phyloP scores from a whole-genome alignment of 2,888 invertebrate species.

The Nomada ferruginata region DNA sequence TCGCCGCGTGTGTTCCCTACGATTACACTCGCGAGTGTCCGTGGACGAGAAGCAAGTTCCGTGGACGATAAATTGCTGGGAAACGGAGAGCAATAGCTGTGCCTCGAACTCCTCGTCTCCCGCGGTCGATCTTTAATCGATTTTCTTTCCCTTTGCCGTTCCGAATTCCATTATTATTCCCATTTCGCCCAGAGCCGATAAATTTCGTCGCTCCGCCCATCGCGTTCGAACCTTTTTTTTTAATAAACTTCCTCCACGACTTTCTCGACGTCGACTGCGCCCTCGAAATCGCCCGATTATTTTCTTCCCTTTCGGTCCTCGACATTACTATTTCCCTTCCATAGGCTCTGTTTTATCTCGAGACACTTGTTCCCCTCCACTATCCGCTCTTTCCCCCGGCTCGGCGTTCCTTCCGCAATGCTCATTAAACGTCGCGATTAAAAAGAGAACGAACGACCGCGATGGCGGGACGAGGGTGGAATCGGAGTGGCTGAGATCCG shows the following conservation, averaged over 20 bases:
- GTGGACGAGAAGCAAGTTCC: slow-evolving; percentile 10
- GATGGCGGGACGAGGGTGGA: neutral
- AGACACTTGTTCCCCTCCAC: neutral
- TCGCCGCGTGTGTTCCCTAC: too few species aligned
- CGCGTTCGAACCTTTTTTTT: slow-evolving; percentile 5
- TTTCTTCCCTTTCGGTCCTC: neutral
- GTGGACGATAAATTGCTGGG: slow-evolving; percentile 35
- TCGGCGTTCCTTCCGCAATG: neutral
- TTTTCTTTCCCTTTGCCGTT: slow-evolving; percentile 2
- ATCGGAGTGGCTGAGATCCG: neutral
- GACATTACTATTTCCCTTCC: neutral
- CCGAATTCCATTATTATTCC: slow-evolving; percentile 14
- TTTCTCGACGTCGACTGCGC: neutral
- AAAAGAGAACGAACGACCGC: slow-evolving; percentile 3
- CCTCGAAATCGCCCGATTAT: neutral
- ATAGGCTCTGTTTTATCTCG: too few species aligned
- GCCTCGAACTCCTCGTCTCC: neutral
- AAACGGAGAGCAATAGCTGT: slow-evolving; percentile 5
- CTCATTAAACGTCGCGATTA: slow-evolving; percentile 38
- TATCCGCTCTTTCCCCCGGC: neutral
- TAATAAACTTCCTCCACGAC: slow-evolving; percentile 15
- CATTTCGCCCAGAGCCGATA: neutral
- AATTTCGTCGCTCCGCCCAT: slow-evolving; percentile 3
- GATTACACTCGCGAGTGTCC: too few species aligned
- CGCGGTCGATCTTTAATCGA: slow-evolving; percentile 41